Base-by-base conservation (phyloP, 2,888 invertebrate genomes). In the Thyatira batis region DNA sequence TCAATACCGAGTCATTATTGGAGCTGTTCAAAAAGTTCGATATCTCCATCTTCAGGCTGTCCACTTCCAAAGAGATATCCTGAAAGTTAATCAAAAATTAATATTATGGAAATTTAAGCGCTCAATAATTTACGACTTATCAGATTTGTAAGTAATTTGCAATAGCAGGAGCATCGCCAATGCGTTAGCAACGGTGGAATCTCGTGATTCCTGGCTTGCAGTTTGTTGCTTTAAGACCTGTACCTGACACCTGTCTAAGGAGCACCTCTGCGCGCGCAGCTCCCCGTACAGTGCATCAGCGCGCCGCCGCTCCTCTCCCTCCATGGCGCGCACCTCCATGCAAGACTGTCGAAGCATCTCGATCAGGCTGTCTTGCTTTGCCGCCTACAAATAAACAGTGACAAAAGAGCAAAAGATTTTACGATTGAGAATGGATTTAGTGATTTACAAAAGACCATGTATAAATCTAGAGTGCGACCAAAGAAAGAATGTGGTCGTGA, bases 1-100 rank as follows among this genome's bases (percentile, higher is more conserved):
- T 30, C n/a, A 43, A 60, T 90, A 92, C 91, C 91, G 91, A 91
- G 60, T 92, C 91, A 56, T 89, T 83, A 70, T 87, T 91, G 25
- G 87, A 85, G 50, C 68, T 84, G 78, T 82, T 86, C 45, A 91
- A 58, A 51, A 89, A 89, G 54, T 84, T 84, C 1, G 82, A 81
- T 68, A 90, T 88, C 55, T 91, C 91, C 60, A 75, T 67, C 69
- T 90, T 92, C 57, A 92, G 57, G 53, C 71, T 80, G 39, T 92
- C 89, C 55, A 90, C 88, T 60, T 91, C 89, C 49, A 72, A 51
- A 0, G 85, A 84, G 5, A 89, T 82, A 25, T 85, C 85, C 91
- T 91, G 82, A 33, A 84, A 85, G 44, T n/a, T n/a, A n/a, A n/a
- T n/a, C 52, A 51, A 49, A 50, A 20, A 23, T 23, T 27, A 17